Evolutionary conservation across 2,113 vertebrate species (phyloP).

Genomic region (Pseudorhombus dupliciocellatus): DNA sequence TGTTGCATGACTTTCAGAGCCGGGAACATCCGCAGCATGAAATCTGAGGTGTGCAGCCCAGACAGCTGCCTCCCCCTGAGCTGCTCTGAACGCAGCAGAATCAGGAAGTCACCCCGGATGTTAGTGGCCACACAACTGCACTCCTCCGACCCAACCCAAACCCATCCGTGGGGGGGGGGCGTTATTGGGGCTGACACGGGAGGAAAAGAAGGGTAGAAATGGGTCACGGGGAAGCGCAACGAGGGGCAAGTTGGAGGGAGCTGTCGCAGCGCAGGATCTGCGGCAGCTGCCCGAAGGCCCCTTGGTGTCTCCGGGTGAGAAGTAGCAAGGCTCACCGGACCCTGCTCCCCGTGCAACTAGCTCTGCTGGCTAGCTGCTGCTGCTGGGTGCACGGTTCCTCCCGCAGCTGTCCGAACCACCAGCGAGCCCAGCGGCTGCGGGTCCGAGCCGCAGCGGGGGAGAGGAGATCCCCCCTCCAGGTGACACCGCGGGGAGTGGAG

Average conservation of each 20-base stretch:
- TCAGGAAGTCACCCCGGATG: not conserved
- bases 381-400: constrained; percentile 39
- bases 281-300: constrained; percentile 53
- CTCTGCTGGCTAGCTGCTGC: constrained; percentile 52
- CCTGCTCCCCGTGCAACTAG: constrained; percentile 40
- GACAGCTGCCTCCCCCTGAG: not conserved
- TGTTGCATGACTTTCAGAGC: not conserved
- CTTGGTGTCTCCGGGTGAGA: constrained; percentile 32
- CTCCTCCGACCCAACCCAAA: constrained; percentile 50
- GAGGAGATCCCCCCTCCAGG: constrained; percentile 33
- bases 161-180: not conserved
- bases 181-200: constrained; percentile 8
- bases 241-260: not conserved
- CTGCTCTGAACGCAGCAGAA: not conserved
- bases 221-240: not conserved
- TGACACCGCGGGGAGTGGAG: constrained; percentile 18
- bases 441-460: constrained; percentile 29
- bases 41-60: constrained; percentile 30
- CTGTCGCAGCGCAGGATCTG: constrained; percentile 34
- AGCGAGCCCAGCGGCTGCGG: constrained; percentile 58
- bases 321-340: constrained; percentile 39
- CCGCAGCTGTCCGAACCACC: constrained; percentile 66
- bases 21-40: not conserved
- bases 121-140: constrained; percentile 18
- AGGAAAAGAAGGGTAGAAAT: not conserved